Evolutionary conservation across 2,113 vertebrate genomes (phyloP), one percentile per base, ranked within the genome.

Genomic region (Ictidomys tridecemlineatus): DNA sequence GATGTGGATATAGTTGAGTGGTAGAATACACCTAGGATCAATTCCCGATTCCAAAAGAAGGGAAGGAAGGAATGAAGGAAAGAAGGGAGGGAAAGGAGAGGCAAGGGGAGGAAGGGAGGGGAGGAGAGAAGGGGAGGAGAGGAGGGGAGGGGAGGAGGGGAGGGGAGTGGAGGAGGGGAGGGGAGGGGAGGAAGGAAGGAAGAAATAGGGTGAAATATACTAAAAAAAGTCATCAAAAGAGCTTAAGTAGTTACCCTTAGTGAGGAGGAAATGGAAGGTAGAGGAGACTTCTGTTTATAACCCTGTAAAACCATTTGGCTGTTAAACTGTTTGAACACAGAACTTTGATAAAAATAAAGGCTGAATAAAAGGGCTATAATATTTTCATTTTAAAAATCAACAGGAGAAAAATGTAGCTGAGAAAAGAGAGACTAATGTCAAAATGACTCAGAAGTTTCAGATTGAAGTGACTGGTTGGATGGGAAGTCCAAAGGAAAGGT

Each of bases 331-430:
- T 32, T 84, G 30, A 26, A 37, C 53, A 2, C 34, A 63, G 67
- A 70, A 76, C 73, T 92, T 80, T 32, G 65, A 88, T 76, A 70
- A 84, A 94, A 96, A 61, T 61, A 24, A 61, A 61, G 20, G 26
- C 2, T 61, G 22, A 88, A 77, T 18, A 80, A 89, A 84, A 80
- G 28, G 76, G 2, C 48, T 83, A 24, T 11, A 48, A 12, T 69
- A 53, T 69, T 80, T 85, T 63, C 53, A 85, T 37, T 80, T 56
- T 10, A 51, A 90, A 96, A 51, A 74, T 18, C 24, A 90, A 82
- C 3, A 26, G 37, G 2, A 12, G 69, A 91, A 10, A 18, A 56
- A 42, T 32, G 2, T 58, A 1, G 61, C 13, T 3, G 28, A 67
- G 30, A 91, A 9, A 61, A 96, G 56, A 76, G 22, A 70, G 58